Evolutionary conservation across 1,140 invertebrate species (phyloP).

Genomic region (Streblospio benedicti): DNA sequence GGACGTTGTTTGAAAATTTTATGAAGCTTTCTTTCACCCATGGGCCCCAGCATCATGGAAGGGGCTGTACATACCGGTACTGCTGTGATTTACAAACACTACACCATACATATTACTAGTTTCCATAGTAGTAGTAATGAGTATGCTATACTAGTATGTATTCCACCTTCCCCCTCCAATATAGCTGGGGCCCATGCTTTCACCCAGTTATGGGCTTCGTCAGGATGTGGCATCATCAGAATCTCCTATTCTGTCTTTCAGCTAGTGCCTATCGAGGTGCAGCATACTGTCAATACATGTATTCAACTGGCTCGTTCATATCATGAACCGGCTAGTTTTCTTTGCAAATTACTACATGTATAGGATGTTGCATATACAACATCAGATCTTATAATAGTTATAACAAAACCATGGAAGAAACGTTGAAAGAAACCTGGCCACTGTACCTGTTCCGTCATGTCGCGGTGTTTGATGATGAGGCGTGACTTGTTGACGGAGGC

Average conservation of each 20-base stretch:
- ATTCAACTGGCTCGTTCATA: not conserved
- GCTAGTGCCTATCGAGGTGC: not conserved
- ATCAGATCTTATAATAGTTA: not conserved
- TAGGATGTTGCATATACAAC: not conserved
- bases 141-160: too few species aligned
- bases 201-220: too few species aligned
- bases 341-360: not conserved
- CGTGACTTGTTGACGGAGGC: slow-evolving; percentile 61
- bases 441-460: slow-evolving; percentile 76
- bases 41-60: slow-evolving; percentile 6
- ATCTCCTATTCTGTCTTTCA: too few species aligned
- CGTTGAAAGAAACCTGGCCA: too few species aligned
- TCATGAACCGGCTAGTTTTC: not conserved
- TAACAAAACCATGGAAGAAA: slow-evolving; percentile 63
- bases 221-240: too few species aligned
- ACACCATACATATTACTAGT: not conserved
- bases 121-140: too few species aligned
- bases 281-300: not conserved
- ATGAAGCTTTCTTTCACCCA: not conserved
- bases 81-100: not conserved
- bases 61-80: not conserved
- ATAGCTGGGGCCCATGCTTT: too few species aligned
- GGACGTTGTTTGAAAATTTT: not conserved
- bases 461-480: slow-evolving; percentile 80
- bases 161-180: too few species aligned